Evolutionary conservation across 2,888 invertebrate genomes (phyloP).

Genomic region (Nomada fabriciana): DNA sequence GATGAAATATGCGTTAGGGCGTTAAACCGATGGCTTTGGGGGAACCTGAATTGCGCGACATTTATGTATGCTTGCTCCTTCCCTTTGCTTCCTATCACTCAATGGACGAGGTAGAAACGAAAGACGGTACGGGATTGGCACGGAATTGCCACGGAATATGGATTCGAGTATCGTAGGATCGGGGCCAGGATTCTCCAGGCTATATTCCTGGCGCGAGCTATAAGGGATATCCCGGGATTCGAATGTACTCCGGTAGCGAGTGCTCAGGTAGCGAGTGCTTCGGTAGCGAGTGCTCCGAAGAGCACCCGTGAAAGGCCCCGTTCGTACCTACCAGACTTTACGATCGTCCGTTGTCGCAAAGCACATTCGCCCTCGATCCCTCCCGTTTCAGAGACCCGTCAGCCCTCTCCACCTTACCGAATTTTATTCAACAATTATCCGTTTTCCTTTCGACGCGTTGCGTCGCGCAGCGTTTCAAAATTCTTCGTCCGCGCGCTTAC

Average conservation of each 20-base stretch:
- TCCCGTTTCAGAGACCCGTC: background rate
- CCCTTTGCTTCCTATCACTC: conserved; percentile 27
- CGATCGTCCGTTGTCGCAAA: conserved; percentile 51
- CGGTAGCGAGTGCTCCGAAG: conserved; percentile 60
- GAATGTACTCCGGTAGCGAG: conserved; percentile 59
- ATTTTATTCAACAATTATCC: conserved; percentile 14
- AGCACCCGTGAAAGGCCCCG: conserved; percentile 61
- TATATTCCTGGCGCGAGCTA: conserved; percentile 71
- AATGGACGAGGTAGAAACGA: conserved; percentile 46
- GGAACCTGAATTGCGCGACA: conserved; percentile 74
- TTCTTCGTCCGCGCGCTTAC: background rate
- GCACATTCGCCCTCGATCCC: background rate
- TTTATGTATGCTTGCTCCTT: conserved; percentile 47
- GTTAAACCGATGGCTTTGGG: conserved; percentile 38
- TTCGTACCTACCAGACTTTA: conserved; percentile 58
- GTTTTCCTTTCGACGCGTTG: too few relatives aligned
- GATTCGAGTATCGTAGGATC: conserved; percentile 72
- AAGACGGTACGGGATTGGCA: conserved; percentile 59
- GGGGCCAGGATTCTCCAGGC: conserved; percentile 68
- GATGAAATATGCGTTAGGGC: conserved; percentile 63
- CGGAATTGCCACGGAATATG: conserved; percentile 68
- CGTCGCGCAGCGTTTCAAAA: background rate
- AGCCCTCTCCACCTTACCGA: background rate
- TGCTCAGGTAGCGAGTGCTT: conserved; percentile 61
- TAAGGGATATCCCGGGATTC: conserved; percentile 65